Percentiles rank a stretch among this genome's conserved stretches.
Conservation (phyloP, 2,113 vertebrate genomes). For the Platanista minor region DNA sequence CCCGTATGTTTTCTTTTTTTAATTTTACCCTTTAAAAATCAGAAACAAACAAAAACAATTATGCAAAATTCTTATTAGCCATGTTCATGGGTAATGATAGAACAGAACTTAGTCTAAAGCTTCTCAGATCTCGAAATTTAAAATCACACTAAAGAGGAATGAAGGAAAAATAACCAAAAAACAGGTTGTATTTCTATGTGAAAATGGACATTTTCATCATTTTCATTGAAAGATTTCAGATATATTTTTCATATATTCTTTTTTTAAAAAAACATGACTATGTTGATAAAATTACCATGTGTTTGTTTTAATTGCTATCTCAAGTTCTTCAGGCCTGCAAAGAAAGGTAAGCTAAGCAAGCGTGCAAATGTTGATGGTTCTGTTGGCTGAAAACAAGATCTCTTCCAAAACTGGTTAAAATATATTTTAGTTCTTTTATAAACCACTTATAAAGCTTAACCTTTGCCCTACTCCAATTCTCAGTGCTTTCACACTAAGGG, state of each 20-base stretch:
- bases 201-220: not conserved
- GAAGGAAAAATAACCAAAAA: not conserved
- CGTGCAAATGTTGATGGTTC: not conserved
- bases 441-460: not conserved
- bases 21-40: slow-evolving; percentile 13
- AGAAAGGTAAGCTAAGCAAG: not conserved
- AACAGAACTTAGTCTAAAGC: slow-evolving; percentile 10
- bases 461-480: not conserved
- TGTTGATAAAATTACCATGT: not conserved
- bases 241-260: not conserved
- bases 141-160: not conserved
- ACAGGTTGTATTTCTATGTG: not conserved
- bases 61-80: not conserved
- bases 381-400: not conserved
- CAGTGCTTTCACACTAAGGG: not conserved
- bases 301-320: not conserved
- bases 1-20: not conserved
- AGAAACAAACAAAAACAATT: slow-evolving; percentile 24
- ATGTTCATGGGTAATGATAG: not conserved
- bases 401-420: not conserved
- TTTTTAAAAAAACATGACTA: not conserved
- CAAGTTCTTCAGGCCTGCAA: not conserved
- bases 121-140: slow-evolving; percentile 38
- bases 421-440: not conserved
- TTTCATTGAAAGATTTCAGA: not conserved